Conservation (phyloP, 2,888 invertebrate species). For the Oligia strigilis region DNA sequence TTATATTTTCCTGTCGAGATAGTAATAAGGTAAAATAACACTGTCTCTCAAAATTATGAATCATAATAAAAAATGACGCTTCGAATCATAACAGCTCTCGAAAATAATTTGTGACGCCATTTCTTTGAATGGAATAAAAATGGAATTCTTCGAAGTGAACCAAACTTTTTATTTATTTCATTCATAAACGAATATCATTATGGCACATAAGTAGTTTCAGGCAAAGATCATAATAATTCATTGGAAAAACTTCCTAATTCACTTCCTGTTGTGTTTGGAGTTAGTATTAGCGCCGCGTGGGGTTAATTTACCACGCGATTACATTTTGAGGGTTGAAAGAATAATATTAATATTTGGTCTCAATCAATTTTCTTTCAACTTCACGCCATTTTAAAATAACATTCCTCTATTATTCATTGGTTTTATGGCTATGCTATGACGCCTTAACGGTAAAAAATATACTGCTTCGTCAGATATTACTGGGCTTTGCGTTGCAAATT, state of each 20-base stretch:
- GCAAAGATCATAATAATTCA: conserved; percentile 34
- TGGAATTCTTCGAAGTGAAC: conserved; percentile 21
- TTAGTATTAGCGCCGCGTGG: conserved; percentile 53
- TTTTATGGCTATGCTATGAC: conserved; percentile 30
- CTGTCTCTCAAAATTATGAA: conserved; percentile 39
- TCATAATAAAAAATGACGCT: conserved; percentile 37
- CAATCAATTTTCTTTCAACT: conserved; percentile 50
- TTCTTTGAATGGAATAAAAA: not conserved
- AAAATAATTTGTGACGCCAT: conserved; percentile 45
- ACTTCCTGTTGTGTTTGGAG: conserved; percentile 62
- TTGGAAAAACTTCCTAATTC: conserved; percentile 59
- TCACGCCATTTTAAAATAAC: conserved; percentile 31
- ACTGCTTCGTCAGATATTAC: conserved; percentile 42
- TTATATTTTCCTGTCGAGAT: conserved; percentile 6
- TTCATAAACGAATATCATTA: conserved; percentile 15
- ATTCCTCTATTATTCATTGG: conserved; percentile 33
- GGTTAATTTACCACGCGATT: conserved; percentile 71
- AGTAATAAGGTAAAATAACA: conserved; percentile 39
- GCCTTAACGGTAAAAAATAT: conserved; percentile 32
- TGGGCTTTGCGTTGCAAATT: conserved; percentile 47
- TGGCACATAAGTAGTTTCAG: conserved; percentile 30
- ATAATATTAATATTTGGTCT: conserved; percentile 63
- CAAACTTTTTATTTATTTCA: conserved; percentile 38
- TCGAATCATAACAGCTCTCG: conserved; percentile 30
- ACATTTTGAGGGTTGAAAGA: conserved; percentile 51